phyloP scores from a whole-genome alignment of 2,888 invertebrate genomes.

The Acanthosoma haemorrhoidale region DNA sequence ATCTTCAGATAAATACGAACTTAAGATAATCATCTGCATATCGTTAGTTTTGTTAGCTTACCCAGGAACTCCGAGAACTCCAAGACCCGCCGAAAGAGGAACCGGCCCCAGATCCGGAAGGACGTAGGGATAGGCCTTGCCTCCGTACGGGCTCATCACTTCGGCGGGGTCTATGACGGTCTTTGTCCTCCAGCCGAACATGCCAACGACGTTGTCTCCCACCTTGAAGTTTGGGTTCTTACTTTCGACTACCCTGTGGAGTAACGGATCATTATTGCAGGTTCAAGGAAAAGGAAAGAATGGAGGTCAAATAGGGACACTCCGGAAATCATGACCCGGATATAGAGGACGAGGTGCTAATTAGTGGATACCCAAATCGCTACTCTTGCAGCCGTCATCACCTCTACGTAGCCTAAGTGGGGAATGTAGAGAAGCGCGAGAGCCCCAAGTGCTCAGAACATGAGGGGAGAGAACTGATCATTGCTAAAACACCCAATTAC shows the following conservation, averaged over 20 bases:
- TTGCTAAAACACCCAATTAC: too few relatives aligned
- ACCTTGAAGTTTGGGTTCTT: conserved; percentile 59
- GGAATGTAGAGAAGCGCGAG: too few relatives aligned
- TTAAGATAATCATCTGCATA: background rate
- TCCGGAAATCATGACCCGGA: too few relatives aligned
- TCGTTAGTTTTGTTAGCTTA: conserved; percentile 44
- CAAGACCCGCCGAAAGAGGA: conserved; percentile 58
- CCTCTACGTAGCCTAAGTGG: too few relatives aligned
- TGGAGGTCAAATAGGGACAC: too few relatives aligned
- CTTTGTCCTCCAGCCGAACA: conserved; percentile 64
- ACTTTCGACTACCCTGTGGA: conserved; percentile 59
- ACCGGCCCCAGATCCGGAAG: conserved; percentile 57
- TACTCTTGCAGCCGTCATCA: too few relatives aligned
- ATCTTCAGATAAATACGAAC: background rate
- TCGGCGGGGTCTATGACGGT: conserved; percentile 49
- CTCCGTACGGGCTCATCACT: conserved; percentile 10
- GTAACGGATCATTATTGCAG: too few relatives aligned
- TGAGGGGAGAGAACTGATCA: too few relatives aligned
- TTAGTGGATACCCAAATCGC: too few relatives aligned
- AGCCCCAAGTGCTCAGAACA: too few relatives aligned
- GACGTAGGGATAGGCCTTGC: conserved; percentile 43
- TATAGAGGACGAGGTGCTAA: too few relatives aligned
- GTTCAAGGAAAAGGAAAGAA: too few relatives aligned
- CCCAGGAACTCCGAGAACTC: conserved; percentile 68
- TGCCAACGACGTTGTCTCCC: conserved; percentile 58